phyloP scores from a whole-genome alignment of 2,113 vertebrate genomes.

The Rallus limicola region DNA sequence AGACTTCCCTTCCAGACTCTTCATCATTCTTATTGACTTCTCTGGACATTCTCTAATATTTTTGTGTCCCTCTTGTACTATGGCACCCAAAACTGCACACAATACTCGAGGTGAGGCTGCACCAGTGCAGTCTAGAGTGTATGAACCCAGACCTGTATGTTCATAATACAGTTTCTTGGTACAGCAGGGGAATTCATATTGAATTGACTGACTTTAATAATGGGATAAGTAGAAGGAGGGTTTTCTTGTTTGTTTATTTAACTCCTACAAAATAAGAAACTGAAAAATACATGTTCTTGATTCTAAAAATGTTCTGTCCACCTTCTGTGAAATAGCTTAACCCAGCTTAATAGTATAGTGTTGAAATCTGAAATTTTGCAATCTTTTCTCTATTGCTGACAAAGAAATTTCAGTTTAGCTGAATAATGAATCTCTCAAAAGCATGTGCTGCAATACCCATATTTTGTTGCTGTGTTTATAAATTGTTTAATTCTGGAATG shows the following conservation, averaged over 20 bases:
- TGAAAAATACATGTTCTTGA: background rate
- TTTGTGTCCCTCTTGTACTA: too few relatives aligned
- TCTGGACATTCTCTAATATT: too few relatives aligned
- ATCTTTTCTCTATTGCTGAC: background rate
- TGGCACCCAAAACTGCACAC: too few relatives aligned
- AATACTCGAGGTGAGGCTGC: too few relatives aligned
- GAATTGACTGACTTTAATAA: background rate
- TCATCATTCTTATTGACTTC: too few relatives aligned
- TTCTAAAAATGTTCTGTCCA: background rate
- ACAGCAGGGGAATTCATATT: background rate
- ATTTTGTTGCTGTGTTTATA: background rate
- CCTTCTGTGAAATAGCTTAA: background rate
- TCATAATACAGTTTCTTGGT: background rate
- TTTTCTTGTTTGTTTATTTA: background rate
- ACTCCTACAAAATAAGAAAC: background rate
- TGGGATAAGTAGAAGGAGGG: background rate
- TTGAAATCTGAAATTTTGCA: conserved; percentile 27
- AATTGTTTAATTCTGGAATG: background rate
- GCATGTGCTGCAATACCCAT: background rate
- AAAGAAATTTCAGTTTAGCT: background rate
- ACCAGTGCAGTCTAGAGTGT: too few relatives aligned
- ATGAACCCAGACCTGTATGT: background rate
- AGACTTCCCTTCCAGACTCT: too few relatives aligned
- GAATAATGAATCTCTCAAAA: background rate
- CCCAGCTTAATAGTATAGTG: background rate